Percentiles rank a stretch among this genome's conserved stretches.
These are phyloP conservation scores for Harpagifer antarcticus DNA, from an alignment of 2,797 vertebrate genomes.

Conservation along the genomic window DNA sequence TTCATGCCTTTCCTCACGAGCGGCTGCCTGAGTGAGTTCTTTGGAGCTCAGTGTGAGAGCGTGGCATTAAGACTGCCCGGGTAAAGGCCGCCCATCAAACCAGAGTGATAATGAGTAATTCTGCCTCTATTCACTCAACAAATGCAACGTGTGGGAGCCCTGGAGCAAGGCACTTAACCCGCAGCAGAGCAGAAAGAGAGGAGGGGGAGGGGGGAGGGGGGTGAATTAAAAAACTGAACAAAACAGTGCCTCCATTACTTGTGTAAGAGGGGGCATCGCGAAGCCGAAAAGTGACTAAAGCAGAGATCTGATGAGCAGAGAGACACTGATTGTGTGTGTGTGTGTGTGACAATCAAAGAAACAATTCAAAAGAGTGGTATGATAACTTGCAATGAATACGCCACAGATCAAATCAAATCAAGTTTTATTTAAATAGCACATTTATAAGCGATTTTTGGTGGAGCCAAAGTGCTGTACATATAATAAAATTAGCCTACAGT, in stretches of 20 bases:
- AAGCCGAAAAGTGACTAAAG: constrained; percentile 7
- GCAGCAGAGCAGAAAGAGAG: constrained; percentile 17
- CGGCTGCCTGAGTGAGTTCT: constrained; percentile 38
- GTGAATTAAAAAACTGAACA: constrained; percentile 4
- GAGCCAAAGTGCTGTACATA: too few species aligned
- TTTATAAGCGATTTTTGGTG: too few species aligned
- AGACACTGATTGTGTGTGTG: constrained; percentile 15
- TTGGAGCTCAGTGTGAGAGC: constrained; percentile 32
- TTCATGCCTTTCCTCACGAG: constrained; percentile 44
- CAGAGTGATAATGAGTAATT: constrained; percentile 37
- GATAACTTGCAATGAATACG: too few species aligned
- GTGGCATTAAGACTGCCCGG: constrained; percentile 28
- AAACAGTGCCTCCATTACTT: not conserved
- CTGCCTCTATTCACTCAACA: constrained; percentile 16
- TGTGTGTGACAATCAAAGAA: not conserved
- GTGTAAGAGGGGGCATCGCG: too few species aligned
- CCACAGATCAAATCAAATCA: too few species aligned
- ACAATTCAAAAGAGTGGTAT: too few species aligned
- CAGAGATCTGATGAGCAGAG: constrained; percentile 15
- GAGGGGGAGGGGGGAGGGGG: too few species aligned
- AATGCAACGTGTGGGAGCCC: constrained; percentile 5
- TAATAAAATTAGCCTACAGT: too few species aligned
- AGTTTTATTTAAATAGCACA: too few species aligned
- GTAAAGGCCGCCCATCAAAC: constrained; percentile 36
- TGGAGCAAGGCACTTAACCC: constrained; percentile 33